These are phyloP conservation scores for Gymnobelideus leadbeateri DNA, from an alignment of 2,113 vertebrate species.

Conservation along the genomic window DNA sequence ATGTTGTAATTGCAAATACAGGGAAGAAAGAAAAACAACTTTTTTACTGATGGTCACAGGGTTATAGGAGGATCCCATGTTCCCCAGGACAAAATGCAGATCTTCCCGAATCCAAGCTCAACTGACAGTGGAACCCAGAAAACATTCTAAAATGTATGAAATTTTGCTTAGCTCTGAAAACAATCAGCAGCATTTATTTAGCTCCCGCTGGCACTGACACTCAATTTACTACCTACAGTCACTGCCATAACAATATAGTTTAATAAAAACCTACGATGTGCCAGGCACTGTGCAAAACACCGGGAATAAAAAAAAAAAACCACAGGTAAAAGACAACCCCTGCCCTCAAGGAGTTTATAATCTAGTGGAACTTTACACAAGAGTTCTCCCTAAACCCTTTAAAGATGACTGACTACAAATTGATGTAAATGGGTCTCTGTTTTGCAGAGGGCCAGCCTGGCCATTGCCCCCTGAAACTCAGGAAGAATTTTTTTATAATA, in stretches of 20 bases:
- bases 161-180: constrained; percentile 18
- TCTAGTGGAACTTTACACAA: background rate
- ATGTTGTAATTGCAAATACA: constrained; percentile 27
- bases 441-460: constrained; percentile 50
- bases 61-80: constrained; percentile 46
- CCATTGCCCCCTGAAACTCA: constrained; percentile 28
- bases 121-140: constrained; percentile 50
- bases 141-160: constrained; percentile 2
- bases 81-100: constrained; percentile 51
- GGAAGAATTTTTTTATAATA: constrained; percentile 49
- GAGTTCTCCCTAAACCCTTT: constrained; percentile 20
- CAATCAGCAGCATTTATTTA: background rate
- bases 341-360: background rate
- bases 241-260: background rate
- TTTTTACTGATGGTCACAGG: constrained; percentile 33
- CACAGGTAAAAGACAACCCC: background rate
- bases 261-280: background rate
- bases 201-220: constrained; percentile 9
- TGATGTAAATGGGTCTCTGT: constrained; percentile 41
- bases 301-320: background rate
- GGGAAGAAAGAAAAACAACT: constrained; percentile 42
- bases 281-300: background rate
- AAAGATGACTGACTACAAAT: constrained; percentile 20
- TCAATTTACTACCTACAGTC: background rate
- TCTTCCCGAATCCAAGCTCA: rapidly evolving